Percentiles rank a stretch among this genome's conserved stretches.
phyloP scores from a whole-genome alignment of 2,113 vertebrate genomes.

The Gobio gobio region DNA sequence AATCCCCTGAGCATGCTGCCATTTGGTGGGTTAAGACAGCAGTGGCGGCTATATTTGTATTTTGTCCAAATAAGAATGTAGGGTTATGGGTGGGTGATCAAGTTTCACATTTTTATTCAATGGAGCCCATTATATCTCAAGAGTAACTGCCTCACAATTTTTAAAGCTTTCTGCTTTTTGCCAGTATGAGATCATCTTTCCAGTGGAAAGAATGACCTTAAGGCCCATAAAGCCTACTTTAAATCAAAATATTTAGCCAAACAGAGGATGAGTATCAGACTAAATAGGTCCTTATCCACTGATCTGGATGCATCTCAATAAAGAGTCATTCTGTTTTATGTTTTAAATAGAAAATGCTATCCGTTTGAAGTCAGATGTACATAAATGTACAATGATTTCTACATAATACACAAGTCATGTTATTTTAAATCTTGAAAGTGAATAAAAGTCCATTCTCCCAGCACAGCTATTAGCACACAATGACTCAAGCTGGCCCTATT shows the following conservation, averaged over 20 bases:
- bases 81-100: conserved; percentile 65
- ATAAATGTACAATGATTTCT: not conserved
- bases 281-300: not conserved
- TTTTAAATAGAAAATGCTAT: not conserved
- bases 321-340: not conserved
- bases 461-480: conserved; percentile 43
- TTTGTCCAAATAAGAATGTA: conserved; percentile 72
- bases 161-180: conserved; percentile 51
- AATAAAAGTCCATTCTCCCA: not conserved
- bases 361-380: not conserved
- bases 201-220: conserved; percentile 59
- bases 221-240: conserved; percentile 60
- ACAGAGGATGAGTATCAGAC: not conserved
- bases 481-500: conserved; percentile 32
- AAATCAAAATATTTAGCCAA: conserved; percentile 50
- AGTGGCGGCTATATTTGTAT: conserved; percentile 72
- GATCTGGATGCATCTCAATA: not conserved
- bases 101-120: conserved; percentile 69
- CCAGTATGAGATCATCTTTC: conserved; percentile 62
- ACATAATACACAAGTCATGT: not conserved
- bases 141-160: conserved; percentile 66
- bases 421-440: not conserved
- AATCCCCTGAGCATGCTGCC: conserved; percentile 41
- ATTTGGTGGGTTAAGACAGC: conserved; percentile 31
- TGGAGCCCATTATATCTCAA: conserved; percentile 62